A percentile compares a stretch with the other conserved stretches of the same genome.
These are phyloP conservation scores for Hemaris fuciformis DNA, from an alignment of 2,888 invertebrate genomes.

Conservation along the genomic window DNA sequence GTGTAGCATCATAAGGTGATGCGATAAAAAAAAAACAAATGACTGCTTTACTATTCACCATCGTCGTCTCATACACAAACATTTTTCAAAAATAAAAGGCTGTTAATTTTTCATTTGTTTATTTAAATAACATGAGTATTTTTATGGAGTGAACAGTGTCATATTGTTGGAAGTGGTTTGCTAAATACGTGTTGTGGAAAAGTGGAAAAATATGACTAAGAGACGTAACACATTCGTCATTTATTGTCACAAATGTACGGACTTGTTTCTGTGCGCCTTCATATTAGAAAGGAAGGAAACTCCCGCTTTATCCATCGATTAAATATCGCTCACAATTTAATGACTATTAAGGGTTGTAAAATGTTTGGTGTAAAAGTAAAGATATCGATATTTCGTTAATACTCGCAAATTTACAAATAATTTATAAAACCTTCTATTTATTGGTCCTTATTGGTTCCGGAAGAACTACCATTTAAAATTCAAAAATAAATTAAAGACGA, in stretches of 20 bases:
- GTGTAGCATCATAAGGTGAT: too few species aligned
- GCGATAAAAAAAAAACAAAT: too few species aligned
- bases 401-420: too few species aligned
- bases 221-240: slow-evolving; percentile 37
- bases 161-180: neutral
- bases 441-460: too few species aligned
- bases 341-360: too few species aligned
- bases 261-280: slow-evolving; percentile 19
- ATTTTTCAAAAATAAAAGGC: neutral
- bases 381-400: too few species aligned
- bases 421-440: too few species aligned
- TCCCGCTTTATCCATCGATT: neutral
- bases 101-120: neutral
- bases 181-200: slow-evolving; percentile 48
- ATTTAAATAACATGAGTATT: slow-evolving; percentile 7
- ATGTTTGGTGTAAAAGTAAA: too few species aligned
- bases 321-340: neutral
- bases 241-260: slow-evolving; percentile 65
- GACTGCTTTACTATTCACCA: too few species aligned
- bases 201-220: slow-evolving; percentile 71
- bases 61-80: neutral
- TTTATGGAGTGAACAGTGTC: slow-evolving; percentile 1
- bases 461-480: too few species aligned
- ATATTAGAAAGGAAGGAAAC: neutral
- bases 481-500: too few species aligned